Conservation (phyloP, 2,113 vertebrate species). For the Theropithecus gelada region DNA sequence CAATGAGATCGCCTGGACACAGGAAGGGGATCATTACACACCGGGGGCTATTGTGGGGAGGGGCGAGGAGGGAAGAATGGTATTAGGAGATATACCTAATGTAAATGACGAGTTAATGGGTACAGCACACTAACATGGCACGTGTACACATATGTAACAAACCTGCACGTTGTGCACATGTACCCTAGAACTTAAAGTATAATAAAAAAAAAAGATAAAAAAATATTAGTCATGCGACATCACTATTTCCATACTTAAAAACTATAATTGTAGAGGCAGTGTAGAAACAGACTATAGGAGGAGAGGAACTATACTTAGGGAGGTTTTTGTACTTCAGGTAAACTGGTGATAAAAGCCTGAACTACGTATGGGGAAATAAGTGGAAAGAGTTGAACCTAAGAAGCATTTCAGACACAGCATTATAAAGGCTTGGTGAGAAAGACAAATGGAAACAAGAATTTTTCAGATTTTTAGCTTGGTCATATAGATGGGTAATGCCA, state of each 20-base stretch:
- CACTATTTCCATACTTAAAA: not conserved
- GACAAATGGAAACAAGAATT: not conserved
- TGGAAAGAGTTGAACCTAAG: not conserved
- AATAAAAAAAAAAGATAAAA: not conserved
- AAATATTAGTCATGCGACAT: not conserved
- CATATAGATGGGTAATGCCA: not conserved
- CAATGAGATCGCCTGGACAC: too few relatives aligned
- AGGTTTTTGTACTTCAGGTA: not conserved
- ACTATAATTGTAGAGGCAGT: not conserved
- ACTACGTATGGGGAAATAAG: not conserved
- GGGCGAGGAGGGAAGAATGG: too few relatives aligned
- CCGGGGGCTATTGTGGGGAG: too few relatives aligned
- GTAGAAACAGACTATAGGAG: not conserved
- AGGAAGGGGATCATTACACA: too few relatives aligned
- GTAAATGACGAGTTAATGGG: too few relatives aligned
- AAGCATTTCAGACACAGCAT: not conserved
- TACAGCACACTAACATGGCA: too few relatives aligned
- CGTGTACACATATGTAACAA: too few relatives aligned
- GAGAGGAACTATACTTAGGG: not conserved
- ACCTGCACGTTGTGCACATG: too few relatives aligned
- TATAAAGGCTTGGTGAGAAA: not conserved
- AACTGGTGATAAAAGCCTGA: not conserved
- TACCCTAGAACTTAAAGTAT: too few relatives aligned
- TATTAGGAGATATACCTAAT: too few relatives aligned
- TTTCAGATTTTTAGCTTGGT: not conserved